phyloP scores from a whole-genome alignment of 2,888 invertebrate genomes.

The Rotaria sp. region DNA sequence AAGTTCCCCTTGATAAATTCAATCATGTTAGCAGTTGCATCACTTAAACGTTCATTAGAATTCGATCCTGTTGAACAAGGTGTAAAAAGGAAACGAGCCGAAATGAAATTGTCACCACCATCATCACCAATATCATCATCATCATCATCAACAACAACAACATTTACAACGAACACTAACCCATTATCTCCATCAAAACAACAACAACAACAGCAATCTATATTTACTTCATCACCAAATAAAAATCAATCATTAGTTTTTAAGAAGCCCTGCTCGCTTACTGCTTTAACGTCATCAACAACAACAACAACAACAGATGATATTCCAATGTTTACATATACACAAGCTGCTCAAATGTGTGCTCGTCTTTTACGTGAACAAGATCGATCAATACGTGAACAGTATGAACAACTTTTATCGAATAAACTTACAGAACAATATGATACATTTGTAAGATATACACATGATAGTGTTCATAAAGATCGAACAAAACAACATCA shows the following conservation, averaged over 20 bases:
- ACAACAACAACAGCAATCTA: conserved; percentile 13
- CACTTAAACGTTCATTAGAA: conserved; percentile 7
- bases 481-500: conserved; percentile 3
- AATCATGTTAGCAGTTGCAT: background rate
- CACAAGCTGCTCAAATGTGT: conserved; percentile 11
- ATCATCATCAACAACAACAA: background rate
- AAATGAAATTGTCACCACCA: background rate
- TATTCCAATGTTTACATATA: background rate
- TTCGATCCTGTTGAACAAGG: conserved; percentile 20
- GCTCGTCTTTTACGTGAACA: background rate
- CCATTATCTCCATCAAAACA: conserved; percentile 1
- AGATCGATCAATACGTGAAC: background rate
- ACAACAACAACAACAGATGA: background rate
- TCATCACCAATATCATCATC: background rate
- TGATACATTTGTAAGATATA: conserved; percentile 4
- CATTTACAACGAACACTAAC: background rate
- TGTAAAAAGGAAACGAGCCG: background rate
- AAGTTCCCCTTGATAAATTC: background rate
- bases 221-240: background rate
- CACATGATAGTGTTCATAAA: conserved; percentile 15
- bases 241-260: background rate
- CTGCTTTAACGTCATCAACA: background rate
- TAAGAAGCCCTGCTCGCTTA: conserved; percentile 16
- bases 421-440: conserved; percentile 11
- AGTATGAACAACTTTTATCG: conserved; percentile 16